These are phyloP conservation scores for Stegostoma tigrinum DNA, from an alignment of 2,113 vertebrate species.

Conservation along the genomic window DNA sequence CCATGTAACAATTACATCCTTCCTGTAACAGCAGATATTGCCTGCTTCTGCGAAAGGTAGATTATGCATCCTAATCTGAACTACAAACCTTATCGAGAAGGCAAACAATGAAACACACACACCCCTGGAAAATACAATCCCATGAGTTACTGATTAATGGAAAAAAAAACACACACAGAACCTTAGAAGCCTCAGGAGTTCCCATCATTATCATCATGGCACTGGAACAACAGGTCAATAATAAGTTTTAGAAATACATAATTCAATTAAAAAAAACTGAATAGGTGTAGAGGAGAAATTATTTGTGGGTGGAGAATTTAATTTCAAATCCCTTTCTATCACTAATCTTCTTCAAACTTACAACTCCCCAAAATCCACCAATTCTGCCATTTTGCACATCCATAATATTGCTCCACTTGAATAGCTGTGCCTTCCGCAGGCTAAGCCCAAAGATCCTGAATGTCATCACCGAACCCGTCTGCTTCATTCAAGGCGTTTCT, in stretches of 20 bases:
- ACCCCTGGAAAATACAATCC: neutral
- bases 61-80: neutral
- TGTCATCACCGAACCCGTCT: neutral
- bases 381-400: neutral
- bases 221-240: neutral
- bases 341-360: neutral
- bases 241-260: neutral
- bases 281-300: neutral
- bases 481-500: neutral
- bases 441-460: neutral
- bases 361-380: neutral
- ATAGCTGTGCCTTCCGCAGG: neutral
- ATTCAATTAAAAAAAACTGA: neutral
- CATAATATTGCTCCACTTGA: neutral
- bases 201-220: neutral
- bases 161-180: neutral
- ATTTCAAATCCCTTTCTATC: neutral
- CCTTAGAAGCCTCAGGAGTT: neutral
- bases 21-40: neutral
- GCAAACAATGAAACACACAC: neutral
- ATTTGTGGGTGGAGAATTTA: neutral
- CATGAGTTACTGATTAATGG: constrained; percentile 4
- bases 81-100: neutral
- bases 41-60: neutral
- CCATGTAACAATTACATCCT: neutral